phyloP scores from a whole-genome alignment of 2,888 invertebrate species.

The Phasia obesa region DNA sequence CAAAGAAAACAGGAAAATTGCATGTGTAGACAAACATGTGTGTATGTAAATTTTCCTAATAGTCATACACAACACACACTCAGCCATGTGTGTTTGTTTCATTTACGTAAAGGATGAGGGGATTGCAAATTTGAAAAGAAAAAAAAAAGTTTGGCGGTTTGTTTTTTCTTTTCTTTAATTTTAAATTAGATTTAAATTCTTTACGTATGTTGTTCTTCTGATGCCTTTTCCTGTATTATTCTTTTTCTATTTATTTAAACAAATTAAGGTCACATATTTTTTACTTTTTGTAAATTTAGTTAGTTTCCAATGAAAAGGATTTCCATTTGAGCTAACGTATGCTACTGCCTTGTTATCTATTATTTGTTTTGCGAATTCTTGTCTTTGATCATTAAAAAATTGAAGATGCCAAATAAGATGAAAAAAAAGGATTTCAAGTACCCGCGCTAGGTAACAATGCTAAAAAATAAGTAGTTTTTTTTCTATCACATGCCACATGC shows the following conservation, averaged over 20 bases:
- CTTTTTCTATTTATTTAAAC: slow-evolving; percentile 77
- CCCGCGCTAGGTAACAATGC: slow-evolving; percentile 66
- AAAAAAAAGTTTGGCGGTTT: slow-evolving; percentile 73
- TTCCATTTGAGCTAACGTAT: slow-evolving; percentile 46
- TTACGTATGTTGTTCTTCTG: slow-evolving; percentile 60
- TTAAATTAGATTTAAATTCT: slow-evolving; percentile 80
- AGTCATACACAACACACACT: slow-evolving; percentile 18
- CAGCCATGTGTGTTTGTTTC: slow-evolving; percentile 13
- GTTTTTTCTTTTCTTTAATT: slow-evolving; percentile 64
- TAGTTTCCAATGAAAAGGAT: slow-evolving; percentile 64
- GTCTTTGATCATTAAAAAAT: slow-evolving; percentile 77
- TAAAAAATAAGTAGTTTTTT: slow-evolving; percentile 58
- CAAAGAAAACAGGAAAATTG: slow-evolving; percentile 41
- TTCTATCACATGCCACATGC: slow-evolving; percentile 69
- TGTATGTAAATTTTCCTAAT: slow-evolving; percentile 56
- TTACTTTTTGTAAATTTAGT: slow-evolving; percentile 48
- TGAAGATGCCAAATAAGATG: slow-evolving; percentile 40
- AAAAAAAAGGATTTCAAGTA: slow-evolving; percentile 60
- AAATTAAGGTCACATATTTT: slow-evolving; percentile 80
- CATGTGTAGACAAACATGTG: slow-evolving; percentile 71
- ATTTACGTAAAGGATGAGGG: not conserved
- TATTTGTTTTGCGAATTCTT: slow-evolving; percentile 72
- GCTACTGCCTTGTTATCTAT: slow-evolving; percentile 69
- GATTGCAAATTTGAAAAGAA: not conserved
- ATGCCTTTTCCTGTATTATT: slow-evolving; percentile 73